A percentile compares a stretch with the other conserved stretches of the same genome.
Evolutionary conservation across 2,888 invertebrate species (phyloP).

Genomic region (Synanthedon tipuliformis): DNA sequence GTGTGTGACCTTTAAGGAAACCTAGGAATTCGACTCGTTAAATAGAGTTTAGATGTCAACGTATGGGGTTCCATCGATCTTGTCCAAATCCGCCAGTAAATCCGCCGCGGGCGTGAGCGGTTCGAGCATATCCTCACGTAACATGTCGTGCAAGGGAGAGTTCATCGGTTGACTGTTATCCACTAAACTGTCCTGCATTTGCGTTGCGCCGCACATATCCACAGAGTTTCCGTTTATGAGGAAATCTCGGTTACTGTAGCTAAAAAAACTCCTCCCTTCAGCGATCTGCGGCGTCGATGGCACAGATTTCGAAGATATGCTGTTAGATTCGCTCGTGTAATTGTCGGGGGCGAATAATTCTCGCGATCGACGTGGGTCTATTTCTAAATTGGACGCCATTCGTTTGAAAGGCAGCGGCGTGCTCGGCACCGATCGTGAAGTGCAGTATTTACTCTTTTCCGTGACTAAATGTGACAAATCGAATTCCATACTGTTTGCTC

Average conservation of each 20-base stretch:
- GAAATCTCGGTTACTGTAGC: slow-evolving; percentile 72
- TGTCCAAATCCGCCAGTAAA: slow-evolving; percentile 58
- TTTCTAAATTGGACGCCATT: slow-evolving; percentile 41
- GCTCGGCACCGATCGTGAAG: slow-evolving; percentile 77
- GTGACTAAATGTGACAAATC: slow-evolving; percentile 46
- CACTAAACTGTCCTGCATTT: slow-evolving; percentile 34
- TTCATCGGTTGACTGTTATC: slow-evolving; percentile 35
- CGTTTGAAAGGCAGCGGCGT: slow-evolving; percentile 73
- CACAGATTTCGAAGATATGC: slow-evolving; percentile 78
- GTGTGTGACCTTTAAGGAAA: slow-evolving; percentile 3
- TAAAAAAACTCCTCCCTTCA: slow-evolving; percentile 65
- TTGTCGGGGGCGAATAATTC: slow-evolving; percentile 41
- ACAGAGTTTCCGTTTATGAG: slow-evolving; percentile 73
- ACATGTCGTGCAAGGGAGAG: slow-evolving; percentile 53
- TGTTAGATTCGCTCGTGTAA: slow-evolving; percentile 44
- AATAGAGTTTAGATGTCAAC: slow-evolving; percentile 42
- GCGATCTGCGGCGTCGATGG: slow-evolving; percentile 78
- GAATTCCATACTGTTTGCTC: slow-evolving; percentile 58
- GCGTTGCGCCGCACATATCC: slow-evolving; percentile 41
- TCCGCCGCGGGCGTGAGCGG: slow-evolving; percentile 49
- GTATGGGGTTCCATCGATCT: slow-evolving; percentile 53
- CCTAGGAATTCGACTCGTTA: too few species aligned
- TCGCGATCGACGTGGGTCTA: slow-evolving; percentile 48
- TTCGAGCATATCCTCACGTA: slow-evolving; percentile 51
- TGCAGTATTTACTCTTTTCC: slow-evolving; percentile 55